phyloP scores from a whole-genome alignment of 2,888 invertebrate species.

The Frankliniella fusca region DNA sequence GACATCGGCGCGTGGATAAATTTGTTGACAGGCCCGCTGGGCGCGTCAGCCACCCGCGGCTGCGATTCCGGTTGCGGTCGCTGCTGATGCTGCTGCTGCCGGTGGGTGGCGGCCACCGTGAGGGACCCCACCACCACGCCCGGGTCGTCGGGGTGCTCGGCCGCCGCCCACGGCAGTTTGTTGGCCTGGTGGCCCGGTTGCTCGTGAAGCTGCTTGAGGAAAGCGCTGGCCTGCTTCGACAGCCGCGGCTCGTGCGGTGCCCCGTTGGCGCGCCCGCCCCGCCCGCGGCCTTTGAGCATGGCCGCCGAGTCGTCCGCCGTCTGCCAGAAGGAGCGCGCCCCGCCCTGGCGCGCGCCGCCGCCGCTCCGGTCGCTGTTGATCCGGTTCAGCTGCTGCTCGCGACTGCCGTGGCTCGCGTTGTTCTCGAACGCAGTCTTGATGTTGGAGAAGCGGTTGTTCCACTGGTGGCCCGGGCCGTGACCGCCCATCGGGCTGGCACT shows the following conservation, averaged over 20 bases:
- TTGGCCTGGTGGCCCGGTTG: conserved; percentile 44
- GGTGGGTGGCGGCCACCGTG: conserved; percentile 45
- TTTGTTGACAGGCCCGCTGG: conserved; percentile 60
- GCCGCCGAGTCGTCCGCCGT: conserved; percentile 52
- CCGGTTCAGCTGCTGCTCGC: conserved; percentile 49
- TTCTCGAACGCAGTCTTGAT: conserved; percentile 78
- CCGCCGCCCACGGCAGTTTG: conserved; percentile 50
- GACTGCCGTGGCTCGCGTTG: conserved; percentile 37
- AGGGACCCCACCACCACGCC: conserved; percentile 47
- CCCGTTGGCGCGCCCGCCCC: conserved; percentile 36
- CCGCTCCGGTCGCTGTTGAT: conserved; percentile 38
- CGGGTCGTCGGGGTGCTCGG: conserved; percentile 45
- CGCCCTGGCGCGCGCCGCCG: neutral
- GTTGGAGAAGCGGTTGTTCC: conserved; percentile 78
- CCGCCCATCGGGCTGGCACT: conserved; percentile 41
- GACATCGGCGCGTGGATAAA: conserved; percentile 75
- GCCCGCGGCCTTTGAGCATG: conserved; percentile 39
- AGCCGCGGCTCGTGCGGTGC: conserved; percentile 44
- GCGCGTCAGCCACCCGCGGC: conserved; percentile 4
- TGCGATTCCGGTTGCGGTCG: conserved; percentile 1
- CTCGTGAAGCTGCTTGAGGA: conserved; percentile 39
- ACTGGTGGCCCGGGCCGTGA: conserved; percentile 56
- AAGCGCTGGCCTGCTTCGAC: conserved; percentile 38
- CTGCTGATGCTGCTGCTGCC: conserved; percentile 28
- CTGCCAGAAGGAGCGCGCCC: conserved; percentile 56